Base-by-base conservation (phyloP, 2,113 vertebrate species). In the Melanerpes formicivorus region DNA sequence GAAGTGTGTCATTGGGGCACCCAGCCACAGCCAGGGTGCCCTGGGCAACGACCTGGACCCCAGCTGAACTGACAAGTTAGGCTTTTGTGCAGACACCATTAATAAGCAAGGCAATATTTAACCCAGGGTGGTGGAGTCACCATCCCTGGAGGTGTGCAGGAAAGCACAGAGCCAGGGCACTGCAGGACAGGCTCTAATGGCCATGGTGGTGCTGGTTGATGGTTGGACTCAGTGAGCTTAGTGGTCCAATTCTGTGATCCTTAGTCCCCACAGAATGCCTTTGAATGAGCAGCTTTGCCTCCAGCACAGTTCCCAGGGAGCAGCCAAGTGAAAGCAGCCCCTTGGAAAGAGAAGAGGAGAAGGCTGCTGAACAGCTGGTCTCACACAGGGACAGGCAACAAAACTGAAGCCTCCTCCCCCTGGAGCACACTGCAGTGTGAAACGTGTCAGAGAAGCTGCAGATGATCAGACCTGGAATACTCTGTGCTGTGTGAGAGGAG, bases 401-500 rank as follows among this genome's bases (percentile, higher is more conserved):
- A 92, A 64, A 79, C 69, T 40, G 30, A 65, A 83, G 58, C 2
- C 7, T 44, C 74, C 69, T 84, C 84, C 54, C 77, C 84, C 1
- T 10, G 30, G 78, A 84, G 74, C 55, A 87, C 74, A 88, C 87
- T 64, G 52, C 76, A 63, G 72, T 84, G 55, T 32, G 82, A 87
- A 90, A 18, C 76, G 52, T 15, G 64, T 58, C 62, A 75, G 88
- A 58, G 62, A 95, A 76, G 3, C 23, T 77, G 78, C 52, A 82
- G 65, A 82, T 89, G 81, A 95, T 62, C 60, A 93, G 54, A 74
- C 84, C 81, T 83, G 91, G 79, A 80, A 37, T 87, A 90, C 85
- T 93, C 93, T 72, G 89, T 40, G 34, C 13, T 64, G 12, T 69
- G 71, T 69, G n/a, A 6, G 74, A 89, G 65, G 81, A 89, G 79